These are phyloP conservation scores for Phocides pigmalion DNA, from an alignment of 1,140 invertebrate species.

Conservation along the genomic window DNA sequence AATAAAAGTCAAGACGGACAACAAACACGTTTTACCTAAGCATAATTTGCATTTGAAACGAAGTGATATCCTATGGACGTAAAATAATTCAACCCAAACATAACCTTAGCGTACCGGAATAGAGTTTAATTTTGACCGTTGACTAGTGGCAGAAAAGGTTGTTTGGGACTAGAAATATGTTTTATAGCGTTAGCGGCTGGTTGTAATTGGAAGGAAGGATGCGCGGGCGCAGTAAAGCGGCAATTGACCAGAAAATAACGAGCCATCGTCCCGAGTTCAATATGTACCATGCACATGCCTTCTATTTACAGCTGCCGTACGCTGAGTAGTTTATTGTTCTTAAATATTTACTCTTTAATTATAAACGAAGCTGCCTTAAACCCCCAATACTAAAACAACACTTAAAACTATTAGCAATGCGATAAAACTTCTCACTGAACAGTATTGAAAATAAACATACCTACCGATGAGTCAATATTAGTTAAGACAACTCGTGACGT, in stretches of 20 bases:
- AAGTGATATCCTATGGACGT: slow-evolving; percentile 29
- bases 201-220: slow-evolving; percentile 82
- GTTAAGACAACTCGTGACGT: background rate
- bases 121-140: slow-evolving; percentile 33
- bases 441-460: slow-evolving; percentile 20
- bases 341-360: slow-evolving; percentile 69
- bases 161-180: slow-evolving; percentile 35
- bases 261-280: slow-evolving; percentile 58
- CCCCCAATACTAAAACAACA: slow-evolving; percentile 26
- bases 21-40: slow-evolving; percentile 82
- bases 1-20: slow-evolving; percentile 77
- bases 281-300: slow-evolving; percentile 60
- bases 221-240: slow-evolving; percentile 80
- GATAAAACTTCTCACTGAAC: slow-evolving; percentile 21
- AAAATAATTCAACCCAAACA: slow-evolving; percentile 17
- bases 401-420: slow-evolving; percentile 25
- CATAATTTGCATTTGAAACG: slow-evolving; percentile 72
- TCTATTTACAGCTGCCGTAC: slow-evolving; percentile 70
- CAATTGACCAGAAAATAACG: slow-evolving; percentile 84
- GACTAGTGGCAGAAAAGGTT: background rate
- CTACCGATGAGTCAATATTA: background rate
- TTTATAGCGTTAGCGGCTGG: slow-evolving; percentile 81
- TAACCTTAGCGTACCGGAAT: slow-evolving; percentile 1
- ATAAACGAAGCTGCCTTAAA: slow-evolving; percentile 39
- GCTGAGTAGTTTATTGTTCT: slow-evolving; percentile 57